A percentile compares a stretch with the other conserved stretches of the same genome.
These are phyloP conservation scores for Phorcus lineatus DNA, from an alignment of 2,888 invertebrate genomes.

Conservation along the genomic window DNA sequence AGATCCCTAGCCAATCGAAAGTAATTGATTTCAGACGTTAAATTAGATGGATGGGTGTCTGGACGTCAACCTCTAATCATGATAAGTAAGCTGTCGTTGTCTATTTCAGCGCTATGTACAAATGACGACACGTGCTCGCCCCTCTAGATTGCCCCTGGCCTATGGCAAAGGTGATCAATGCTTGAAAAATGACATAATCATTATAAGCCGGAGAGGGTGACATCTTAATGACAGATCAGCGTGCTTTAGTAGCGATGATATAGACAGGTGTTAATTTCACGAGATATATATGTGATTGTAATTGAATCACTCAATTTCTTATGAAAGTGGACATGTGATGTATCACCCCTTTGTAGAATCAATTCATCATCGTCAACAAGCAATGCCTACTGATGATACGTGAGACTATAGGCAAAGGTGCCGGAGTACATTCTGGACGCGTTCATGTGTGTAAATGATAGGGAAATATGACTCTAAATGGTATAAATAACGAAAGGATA, in stretches of 20 bases:
- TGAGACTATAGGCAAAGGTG: no score
- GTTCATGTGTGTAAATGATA: no score
- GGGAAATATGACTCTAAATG: no score
- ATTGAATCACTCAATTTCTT: conserved; percentile 3
- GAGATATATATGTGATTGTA: conserved; percentile 3
- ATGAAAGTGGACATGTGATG: not conserved
- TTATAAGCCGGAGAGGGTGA: not conserved
- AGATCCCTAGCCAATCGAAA: conserved; percentile 8
- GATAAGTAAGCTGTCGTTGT: conserved; percentile 13
- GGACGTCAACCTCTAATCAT: conserved; percentile 4
- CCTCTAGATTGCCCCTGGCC: not conserved
- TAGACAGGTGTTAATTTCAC: conserved; percentile 12
- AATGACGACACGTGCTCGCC: not conserved
- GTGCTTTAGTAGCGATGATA: not conserved
- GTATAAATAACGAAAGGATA: no score
- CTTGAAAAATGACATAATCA: not conserved
- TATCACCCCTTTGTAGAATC: not conserved
- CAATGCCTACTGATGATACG: no score
- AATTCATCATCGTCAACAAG: not conserved
- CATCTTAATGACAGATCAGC: not conserved
- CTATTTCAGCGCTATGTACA: conserved; percentile 1
- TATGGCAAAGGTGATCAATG: not conserved
- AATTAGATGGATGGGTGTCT: conserved; percentile 7
- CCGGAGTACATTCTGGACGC: no score
- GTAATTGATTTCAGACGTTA: conserved; percentile 15